Base-by-base conservation (phyloP, 2,113 vertebrate genomes). In the Melierax canorus region DNA sequence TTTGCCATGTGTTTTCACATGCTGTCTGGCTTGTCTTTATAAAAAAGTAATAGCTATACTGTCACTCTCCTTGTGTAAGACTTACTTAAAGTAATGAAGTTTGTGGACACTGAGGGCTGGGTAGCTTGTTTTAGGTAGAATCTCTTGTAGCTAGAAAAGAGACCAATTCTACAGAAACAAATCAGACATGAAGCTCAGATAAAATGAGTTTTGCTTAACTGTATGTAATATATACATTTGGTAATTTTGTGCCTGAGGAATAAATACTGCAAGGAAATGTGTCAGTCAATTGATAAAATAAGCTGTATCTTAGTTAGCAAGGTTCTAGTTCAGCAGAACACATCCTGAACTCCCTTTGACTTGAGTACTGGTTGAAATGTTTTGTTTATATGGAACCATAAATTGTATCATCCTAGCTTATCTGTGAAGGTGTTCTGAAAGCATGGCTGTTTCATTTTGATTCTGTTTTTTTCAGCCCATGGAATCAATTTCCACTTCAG, bases 391-490 rank as follows among this genome's bases (percentile, higher is more conserved):
- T 66, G 46, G n/a, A 86, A 11, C 26, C 48, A 15, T 84, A 38
- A 50, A 14, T 48, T 73, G 14, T 68, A 15, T 86, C 39, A 58
- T 55, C 51, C 67, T 63, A 1, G 16, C 27, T 79, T 86, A 15
- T 77, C 69, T 77, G 2, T 43, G 53, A 36, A 55, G 32, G 41
- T 74, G 38, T 82, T 86, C 32, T 91, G 78, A 81, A 92, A 62
- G 34, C n/a, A 12, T 46, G 73, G 86, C 73, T 87, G 26, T 97
- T 91, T 82, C 85, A 69, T 90, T 92, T 86, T 94, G 85, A 23
- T 93, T 96, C 87, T 95, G 39, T 55, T 90, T 94, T 56, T 92
- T 97, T 85, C 90, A 96, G 71, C 90, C 76, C 48, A n/a, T 34
- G 62, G 72, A 67, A 91, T 90, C 90, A 75, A 24, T 85, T 94